A percentile compares a stretch with the other conserved stretches of the same genome.
Evolutionary conservation across 1,140 invertebrate genomes (phyloP).

Genomic region (Conopomorpha cramerella): DNA sequence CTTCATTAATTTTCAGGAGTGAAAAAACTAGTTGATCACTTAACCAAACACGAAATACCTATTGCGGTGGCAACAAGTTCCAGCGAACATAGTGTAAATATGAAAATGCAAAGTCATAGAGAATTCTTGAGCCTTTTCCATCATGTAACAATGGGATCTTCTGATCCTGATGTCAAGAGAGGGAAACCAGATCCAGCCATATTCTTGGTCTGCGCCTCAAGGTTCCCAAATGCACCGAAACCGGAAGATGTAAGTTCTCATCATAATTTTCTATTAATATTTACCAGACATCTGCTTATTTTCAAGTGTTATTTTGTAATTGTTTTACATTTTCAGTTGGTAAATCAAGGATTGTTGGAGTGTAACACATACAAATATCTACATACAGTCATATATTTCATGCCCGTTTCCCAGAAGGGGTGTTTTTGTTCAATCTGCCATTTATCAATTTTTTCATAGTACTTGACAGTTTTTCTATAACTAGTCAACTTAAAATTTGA

Average conservation of each 20-base stretch:
- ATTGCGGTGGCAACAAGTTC: conserved; percentile 79
- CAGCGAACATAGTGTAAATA: conserved; percentile 61
- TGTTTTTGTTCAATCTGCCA: too few relatives aligned
- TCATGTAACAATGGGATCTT: conserved; percentile 70
- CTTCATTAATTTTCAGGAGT: conserved; percentile 64
- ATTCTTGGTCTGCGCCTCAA: conserved; percentile 72
- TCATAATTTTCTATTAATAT: too few relatives aligned
- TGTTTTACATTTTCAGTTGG: too few relatives aligned
- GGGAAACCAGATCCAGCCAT: conserved; percentile 82
- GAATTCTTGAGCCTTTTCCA: conserved; percentile 67
- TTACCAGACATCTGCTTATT: too few relatives aligned
- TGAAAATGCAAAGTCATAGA: conserved; percentile 69
- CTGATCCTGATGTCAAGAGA: conserved; percentile 74
- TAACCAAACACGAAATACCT: conserved; percentile 67
- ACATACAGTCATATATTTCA: too few relatives aligned
- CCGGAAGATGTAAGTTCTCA: conserved; percentile 56
- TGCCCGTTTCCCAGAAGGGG: too few relatives aligned
- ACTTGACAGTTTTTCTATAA: too few relatives aligned
- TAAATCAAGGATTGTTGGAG: too few relatives aligned
- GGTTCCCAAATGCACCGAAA: conserved; percentile 67
- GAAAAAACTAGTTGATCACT: conserved; percentile 68
- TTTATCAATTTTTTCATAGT: too few relatives aligned
- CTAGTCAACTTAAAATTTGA: too few relatives aligned
- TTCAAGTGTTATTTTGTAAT: too few relatives aligned
- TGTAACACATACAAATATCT: too few relatives aligned